phyloP scores from a whole-genome alignment of 2,797 vertebrate genomes.

The Pseudopleuronectes americanus region DNA sequence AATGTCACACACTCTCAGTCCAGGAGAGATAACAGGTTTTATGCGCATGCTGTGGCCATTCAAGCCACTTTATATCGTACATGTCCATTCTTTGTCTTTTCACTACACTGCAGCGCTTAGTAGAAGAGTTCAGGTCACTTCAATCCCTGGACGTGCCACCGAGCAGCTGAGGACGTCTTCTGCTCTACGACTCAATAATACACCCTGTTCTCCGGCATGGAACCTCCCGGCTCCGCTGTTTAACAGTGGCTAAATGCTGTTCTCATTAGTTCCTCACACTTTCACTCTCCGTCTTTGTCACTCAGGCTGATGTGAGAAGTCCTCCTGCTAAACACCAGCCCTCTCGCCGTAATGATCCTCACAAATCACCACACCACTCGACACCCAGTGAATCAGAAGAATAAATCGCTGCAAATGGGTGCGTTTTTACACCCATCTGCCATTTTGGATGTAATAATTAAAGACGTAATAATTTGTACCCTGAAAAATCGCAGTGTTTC shows the following conservation, averaged over 20 bases:
- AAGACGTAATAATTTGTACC: conserved; percentile 21
- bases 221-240: conserved; percentile 32
- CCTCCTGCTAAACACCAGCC: conserved; percentile 27
- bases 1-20: conserved; percentile 53
- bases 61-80: conserved; percentile 42
- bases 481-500: background rate
- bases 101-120: conserved; percentile 7
- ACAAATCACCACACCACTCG: conserved; percentile 21
- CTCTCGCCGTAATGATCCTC: conserved; percentile 52
- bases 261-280: conserved; percentile 55
- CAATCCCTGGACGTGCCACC: conserved; percentile 13
- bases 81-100: conserved; percentile 38
- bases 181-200: conserved; percentile 29
- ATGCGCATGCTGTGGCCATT: conserved; percentile 38
- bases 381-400: conserved; percentile 14
- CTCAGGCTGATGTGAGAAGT: conserved; percentile 62
- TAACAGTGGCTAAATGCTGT: conserved; percentile 60
- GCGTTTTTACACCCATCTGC: conserved; percentile 19
- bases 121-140: conserved; percentile 19
- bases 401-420: conserved; percentile 14
- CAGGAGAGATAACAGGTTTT: conserved; percentile 64
- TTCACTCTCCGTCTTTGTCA: conserved; percentile 47
- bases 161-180: conserved; percentile 9
- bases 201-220: conserved; percentile 2
- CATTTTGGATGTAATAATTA: conserved; percentile 4